Evolutionary conservation across 2,797 vertebrate species (phyloP).

Genomic region (Eremophila alpestris): DNA sequence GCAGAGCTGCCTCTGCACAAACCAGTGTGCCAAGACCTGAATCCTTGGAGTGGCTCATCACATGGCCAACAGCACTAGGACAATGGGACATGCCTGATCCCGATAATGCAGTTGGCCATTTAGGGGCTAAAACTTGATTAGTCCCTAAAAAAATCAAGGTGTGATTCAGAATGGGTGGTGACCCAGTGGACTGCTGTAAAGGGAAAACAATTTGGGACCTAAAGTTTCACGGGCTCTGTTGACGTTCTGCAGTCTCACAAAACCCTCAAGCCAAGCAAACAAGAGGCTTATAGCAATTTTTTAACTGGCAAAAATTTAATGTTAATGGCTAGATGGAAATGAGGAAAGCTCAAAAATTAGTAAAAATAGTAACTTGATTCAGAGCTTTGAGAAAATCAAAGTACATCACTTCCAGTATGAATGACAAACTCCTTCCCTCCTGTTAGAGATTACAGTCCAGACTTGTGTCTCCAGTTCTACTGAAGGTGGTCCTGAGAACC

Average conservation of each 20-base stretch:
- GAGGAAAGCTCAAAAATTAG: not conserved
- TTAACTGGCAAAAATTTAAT: not conserved
- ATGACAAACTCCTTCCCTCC: not conserved
- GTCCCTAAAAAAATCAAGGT: not conserved
- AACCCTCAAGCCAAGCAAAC: not conserved
- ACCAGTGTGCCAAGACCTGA: fast-evolving
- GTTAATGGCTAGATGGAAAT: not conserved
- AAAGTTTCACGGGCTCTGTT: not conserved
- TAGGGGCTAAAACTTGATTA: not conserved
- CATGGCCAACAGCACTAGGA: fast-evolving
- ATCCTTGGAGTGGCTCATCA: not conserved
- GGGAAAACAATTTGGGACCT: not conserved
- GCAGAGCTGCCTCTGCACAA: not conserved
- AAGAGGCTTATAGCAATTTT: not conserved
- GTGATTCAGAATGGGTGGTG: not conserved
- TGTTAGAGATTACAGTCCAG: not conserved
- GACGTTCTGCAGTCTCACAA: not conserved
- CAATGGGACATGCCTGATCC: fast-evolving
- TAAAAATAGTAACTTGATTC: not conserved
- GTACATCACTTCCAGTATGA: not conserved
- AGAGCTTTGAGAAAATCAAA: not conserved
- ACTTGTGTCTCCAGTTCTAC: not conserved
- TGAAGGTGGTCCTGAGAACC: not conserved
- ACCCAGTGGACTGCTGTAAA: not conserved
- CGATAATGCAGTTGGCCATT: not conserved